These are phyloP conservation scores for Hephaestus fuliginosus DNA, from an alignment of 2,797 vertebrate species.

Conservation along the genomic window DNA sequence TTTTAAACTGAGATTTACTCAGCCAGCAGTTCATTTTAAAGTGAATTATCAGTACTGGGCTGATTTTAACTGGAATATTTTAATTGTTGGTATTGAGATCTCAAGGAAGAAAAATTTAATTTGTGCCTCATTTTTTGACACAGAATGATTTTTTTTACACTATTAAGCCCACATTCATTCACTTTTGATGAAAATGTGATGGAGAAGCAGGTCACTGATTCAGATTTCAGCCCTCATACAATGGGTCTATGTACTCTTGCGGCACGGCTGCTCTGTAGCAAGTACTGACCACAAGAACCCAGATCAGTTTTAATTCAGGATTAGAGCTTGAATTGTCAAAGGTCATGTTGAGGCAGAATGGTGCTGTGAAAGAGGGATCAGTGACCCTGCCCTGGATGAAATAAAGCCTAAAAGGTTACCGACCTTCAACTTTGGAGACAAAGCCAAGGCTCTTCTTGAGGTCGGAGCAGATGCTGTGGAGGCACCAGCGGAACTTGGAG, in stretches of 20 bases:
- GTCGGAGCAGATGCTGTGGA: slow-evolving; percentile 97
- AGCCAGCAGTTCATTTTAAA: neutral
- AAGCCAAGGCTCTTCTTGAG: slow-evolving; percentile 98
- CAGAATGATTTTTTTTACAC: neutral
- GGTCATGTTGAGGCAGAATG: neutral
- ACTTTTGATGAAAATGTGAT: neutral
- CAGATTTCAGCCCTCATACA: neutral
- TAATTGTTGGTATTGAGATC: neutral
- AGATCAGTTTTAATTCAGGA: neutral
- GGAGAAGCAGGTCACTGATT: neutral
- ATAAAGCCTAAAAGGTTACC: slow-evolving; percentile 52
- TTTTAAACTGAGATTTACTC: neutral
- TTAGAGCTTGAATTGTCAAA: neutral
- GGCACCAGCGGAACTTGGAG: slow-evolving; percentile 99
- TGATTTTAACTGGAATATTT: neutral
- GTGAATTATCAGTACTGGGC: too few species aligned
- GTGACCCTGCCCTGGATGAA: neutral
- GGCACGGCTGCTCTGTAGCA: neutral
- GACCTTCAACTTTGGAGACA: slow-evolving; percentile 97
- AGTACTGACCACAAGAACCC: neutral
- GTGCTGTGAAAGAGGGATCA: neutral
- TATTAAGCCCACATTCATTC: neutral
- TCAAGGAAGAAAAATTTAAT: neutral
- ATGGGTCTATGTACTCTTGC: neutral
- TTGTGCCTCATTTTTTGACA: too few species aligned